These are phyloP conservation scores for Calosoma granatense DNA, from an alignment of 1,140 invertebrate species.

Conservation along the genomic window DNA sequence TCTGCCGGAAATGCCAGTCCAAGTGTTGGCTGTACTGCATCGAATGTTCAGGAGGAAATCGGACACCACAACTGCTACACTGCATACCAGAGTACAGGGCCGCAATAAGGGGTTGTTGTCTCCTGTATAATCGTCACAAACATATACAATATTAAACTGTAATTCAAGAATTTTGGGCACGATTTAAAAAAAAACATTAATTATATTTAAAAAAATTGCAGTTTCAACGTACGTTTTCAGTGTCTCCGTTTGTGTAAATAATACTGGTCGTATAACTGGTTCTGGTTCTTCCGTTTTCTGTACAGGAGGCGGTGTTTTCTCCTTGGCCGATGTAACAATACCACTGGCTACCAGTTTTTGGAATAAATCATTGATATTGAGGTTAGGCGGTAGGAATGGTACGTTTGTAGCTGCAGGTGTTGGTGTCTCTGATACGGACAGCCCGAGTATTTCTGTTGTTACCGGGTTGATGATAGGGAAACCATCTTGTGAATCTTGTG, in stretches of 20 bases:
- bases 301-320: constrained; percentile 36
- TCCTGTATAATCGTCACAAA: constrained; percentile 35
- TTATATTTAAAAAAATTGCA: constrained; percentile 10
- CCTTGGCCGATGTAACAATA: constrained; percentile 48
- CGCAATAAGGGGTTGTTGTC: constrained; percentile 55
- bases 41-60: constrained; percentile 80
- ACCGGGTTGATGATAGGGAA: not conserved
- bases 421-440: constrained; percentile 24
- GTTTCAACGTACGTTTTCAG: constrained; percentile 69
- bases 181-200: too few species aligned
- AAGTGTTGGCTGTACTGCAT: constrained; percentile 85
- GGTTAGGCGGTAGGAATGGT: constrained; percentile 25
- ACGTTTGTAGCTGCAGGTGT: constrained; percentile 19
- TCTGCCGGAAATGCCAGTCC: constrained; percentile 96
- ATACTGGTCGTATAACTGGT: constrained; percentile 45
- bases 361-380: constrained; percentile 74
- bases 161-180: constrained; percentile 11
- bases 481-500: constrained; percentile 2
- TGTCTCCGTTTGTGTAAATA: constrained; percentile 55
- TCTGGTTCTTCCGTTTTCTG: constrained; percentile 36
- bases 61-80: constrained; percentile 85
- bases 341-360: constrained; percentile 74
- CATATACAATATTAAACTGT: constrained; percentile 14
- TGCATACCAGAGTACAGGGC: constrained; percentile 80
- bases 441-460: not conserved